Percentiles rank a stretch among this genome's conserved stretches.
Conservation (phyloP, 2,888 invertebrate species). For the Kryphioiulus occultus region DNA sequence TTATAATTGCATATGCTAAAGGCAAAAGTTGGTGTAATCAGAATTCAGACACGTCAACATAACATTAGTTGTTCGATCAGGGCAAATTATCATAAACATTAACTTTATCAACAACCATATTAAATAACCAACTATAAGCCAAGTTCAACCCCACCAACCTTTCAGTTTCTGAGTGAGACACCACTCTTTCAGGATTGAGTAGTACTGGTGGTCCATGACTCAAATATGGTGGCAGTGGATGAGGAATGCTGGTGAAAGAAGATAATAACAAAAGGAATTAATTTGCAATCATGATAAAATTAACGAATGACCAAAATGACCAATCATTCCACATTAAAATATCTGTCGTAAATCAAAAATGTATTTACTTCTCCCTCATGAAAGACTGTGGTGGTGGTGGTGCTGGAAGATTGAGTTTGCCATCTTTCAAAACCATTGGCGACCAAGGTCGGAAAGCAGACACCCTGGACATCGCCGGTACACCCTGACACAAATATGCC, state of each 20-base stretch:
- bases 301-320: background rate
- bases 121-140: too few relatives aligned
- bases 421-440: conserved; percentile 52
- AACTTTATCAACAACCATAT: too few relatives aligned
- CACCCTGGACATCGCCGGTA: conserved; percentile 44
- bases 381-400: conserved; percentile 40
- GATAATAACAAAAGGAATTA: too few relatives aligned
- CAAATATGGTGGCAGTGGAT: conserved; percentile 65
- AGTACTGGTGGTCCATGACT: conserved; percentile 79
- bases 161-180: conserved; percentile 81
- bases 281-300: background rate
- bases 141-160: conserved; percentile 61
- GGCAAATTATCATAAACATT: too few relatives aligned
- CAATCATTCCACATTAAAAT: background rate
- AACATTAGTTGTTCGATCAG: too few relatives aligned
- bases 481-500: conserved; percentile 48
- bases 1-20: background rate
- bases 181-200: conserved; percentile 86
- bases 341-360: background rate
- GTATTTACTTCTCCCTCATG: conserved; percentile 50
- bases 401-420: conserved; percentile 51
- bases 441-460: conserved; percentile 54
- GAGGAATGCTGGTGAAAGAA: conserved; percentile 53
- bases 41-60: too few relatives aligned
- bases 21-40: too few relatives aligned